These are phyloP conservation scores for Cenopis cana DNA, from an alignment of 2,888 invertebrate species.

Conservation along the genomic window DNA sequence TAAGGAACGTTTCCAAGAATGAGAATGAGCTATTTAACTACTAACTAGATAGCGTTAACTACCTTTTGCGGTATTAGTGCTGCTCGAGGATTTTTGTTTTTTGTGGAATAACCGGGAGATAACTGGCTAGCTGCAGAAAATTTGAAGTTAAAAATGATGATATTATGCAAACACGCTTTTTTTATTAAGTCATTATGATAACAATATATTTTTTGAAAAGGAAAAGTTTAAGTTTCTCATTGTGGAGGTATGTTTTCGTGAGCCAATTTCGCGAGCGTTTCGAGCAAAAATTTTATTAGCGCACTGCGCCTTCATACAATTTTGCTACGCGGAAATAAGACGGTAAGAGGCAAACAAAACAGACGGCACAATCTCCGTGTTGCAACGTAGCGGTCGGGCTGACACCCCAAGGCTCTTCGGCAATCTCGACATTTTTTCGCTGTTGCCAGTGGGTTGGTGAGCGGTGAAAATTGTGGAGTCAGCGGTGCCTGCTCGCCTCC, in stretches of 20 bases:
- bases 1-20: slow-evolving; percentile 82
- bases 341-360: slow-evolving; percentile 80
- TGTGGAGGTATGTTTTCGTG: slow-evolving; percentile 10
- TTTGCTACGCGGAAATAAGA: slow-evolving; percentile 78
- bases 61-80: slow-evolving; percentile 62
- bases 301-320: slow-evolving; percentile 72
- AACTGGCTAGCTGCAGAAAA: slow-evolving; percentile 8
- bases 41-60: slow-evolving; percentile 76
- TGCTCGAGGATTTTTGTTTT: slow-evolving; percentile 54
- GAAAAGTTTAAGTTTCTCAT: slow-evolving; percentile 9
- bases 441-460: slow-evolving; percentile 62
- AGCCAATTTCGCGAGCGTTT: slow-evolving; percentile 62
- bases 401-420: slow-evolving; percentile 76
- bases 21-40: slow-evolving; percentile 82
- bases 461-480: slow-evolving; percentile 75
- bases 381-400: slow-evolving; percentile 79
- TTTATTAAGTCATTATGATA: slow-evolving; percentile 2
- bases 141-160: slow-evolving; percentile 21
- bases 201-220: slow-evolving; percentile 1
- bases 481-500: slow-evolving; percentile 56
- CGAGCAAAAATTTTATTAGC: slow-evolving; percentile 71
- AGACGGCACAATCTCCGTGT: slow-evolving; percentile 79
- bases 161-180: slow-evolving; percentile 20
- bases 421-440: slow-evolving; percentile 81
- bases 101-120: slow-evolving; percentile 19